These are phyloP conservation scores for Bombus balteatus DNA, from an alignment of 1,140 invertebrate species.

Conservation along the genomic window DNA sequence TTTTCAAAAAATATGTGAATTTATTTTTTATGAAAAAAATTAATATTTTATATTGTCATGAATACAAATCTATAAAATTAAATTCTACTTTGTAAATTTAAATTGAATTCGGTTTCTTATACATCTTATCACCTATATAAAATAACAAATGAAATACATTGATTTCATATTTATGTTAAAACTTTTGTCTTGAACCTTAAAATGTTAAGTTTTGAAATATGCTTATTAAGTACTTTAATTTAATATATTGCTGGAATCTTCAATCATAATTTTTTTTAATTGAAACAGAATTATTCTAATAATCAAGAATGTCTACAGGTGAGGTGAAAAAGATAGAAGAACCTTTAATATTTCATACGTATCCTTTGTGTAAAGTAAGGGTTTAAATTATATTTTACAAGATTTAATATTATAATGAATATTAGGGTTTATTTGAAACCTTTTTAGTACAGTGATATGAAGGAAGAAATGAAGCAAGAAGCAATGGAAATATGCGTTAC, in stretches of 20 bases:
- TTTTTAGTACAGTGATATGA: slow-evolving; percentile 91
- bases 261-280: background rate
- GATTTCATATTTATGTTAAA: background rate
- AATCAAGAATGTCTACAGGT: slow-evolving; percentile 68
- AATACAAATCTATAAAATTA: background rate
- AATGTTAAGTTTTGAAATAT: background rate
- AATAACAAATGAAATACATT: slow-evolving; percentile 34
- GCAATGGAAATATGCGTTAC: slow-evolving; percentile 94
- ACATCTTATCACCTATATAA: background rate
- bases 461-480: slow-evolving; percentile 94
- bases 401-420: background rate
- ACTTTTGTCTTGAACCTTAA: background rate
- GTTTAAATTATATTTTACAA: background rate
- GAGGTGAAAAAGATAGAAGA: slow-evolving; percentile 79
- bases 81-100: background rate
- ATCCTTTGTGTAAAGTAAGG: slow-evolving; percentile 79
- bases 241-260: background rate
- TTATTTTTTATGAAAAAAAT: background rate
- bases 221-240: background rate
- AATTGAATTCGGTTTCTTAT: background rate
- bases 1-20: background rate
- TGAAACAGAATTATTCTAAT: background rate
- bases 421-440: background rate
- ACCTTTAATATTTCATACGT: slow-evolving; percentile 77
- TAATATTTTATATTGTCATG: background rate